Evolutionary conservation across 2,113 vertebrate species (phyloP).

Genomic region (Erythrocercus mccallii): DNA sequence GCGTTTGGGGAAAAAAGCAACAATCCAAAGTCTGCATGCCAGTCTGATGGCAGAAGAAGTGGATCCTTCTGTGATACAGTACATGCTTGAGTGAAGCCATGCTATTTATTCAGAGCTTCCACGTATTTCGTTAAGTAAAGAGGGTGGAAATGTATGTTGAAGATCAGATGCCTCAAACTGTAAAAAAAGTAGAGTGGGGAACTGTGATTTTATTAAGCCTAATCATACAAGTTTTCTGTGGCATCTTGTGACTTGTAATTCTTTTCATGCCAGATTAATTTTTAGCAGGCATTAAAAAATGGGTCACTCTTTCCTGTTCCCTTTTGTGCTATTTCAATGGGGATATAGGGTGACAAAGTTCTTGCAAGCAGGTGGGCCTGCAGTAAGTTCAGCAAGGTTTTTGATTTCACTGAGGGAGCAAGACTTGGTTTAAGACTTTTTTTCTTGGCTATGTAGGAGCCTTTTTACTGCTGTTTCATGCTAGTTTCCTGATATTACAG

Average conservation of each 20-base stretch:
- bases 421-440: constrained; percentile 13
- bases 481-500: neutral
- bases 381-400: constrained; percentile 12
- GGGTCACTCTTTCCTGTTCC: neutral
- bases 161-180: neutral
- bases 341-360: constrained; percentile 7
- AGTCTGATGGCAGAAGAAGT: constrained; percentile 73
- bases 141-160: neutral
- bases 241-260: constrained; percentile 6
- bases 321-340: constrained; percentile 21
- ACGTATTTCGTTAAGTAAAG: accelerated
- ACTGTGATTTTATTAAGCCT: neutral
- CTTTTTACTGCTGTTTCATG: neutral
- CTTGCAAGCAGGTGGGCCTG: neutral
- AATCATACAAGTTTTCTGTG: neutral
- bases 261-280: neutral
- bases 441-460: neutral
- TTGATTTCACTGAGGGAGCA: neutral
- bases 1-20: constrained; percentile 78
- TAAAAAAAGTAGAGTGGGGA: neutral
- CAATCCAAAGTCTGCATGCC: constrained; percentile 71
- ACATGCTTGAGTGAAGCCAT: constrained; percentile 69
- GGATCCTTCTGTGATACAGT: constrained; percentile 77
- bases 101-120: neutral
- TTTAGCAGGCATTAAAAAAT: constrained; percentile 46